Evolutionary conservation across 1,140 invertebrate genomes (phyloP).

Genomic region (Sinella curviseta): DNA sequence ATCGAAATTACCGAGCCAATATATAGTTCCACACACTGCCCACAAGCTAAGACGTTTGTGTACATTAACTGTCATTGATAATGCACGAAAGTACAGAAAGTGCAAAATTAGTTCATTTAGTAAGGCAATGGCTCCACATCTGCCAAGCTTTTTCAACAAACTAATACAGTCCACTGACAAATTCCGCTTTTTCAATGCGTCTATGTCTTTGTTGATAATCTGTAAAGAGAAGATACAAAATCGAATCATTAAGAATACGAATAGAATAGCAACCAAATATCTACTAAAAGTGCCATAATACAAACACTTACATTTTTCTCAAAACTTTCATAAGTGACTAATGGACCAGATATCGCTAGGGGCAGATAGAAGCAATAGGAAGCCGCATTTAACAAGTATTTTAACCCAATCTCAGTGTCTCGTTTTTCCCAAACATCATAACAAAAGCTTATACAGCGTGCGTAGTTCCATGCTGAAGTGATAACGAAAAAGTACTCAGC

Average conservation of each 20-base stretch:
- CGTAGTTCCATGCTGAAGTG: conserved; percentile 60
- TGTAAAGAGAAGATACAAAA: conserved; percentile 33
- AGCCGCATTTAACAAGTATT: conserved; percentile 56
- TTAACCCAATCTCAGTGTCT: conserved; percentile 51
- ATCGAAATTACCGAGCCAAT: conserved; percentile 58
- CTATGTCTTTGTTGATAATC: conserved; percentile 23
- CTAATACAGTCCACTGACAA: not conserved
- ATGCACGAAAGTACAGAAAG: conserved; percentile 38
- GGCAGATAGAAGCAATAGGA: conserved; percentile 81
- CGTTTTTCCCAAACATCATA: conserved; percentile 56
- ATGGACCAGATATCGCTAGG: conserved; percentile 72
- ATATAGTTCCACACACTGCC: conserved; percentile 79
- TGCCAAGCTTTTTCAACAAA: not conserved
- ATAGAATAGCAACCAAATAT: not conserved
- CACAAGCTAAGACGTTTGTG: conserved; percentile 61
- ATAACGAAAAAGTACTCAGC: conserved; percentile 56
- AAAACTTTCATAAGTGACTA: conserved; percentile 73
- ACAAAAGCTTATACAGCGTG: conserved; percentile 61
- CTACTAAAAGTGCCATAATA: not conserved
- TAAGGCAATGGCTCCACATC: conserved; percentile 24
- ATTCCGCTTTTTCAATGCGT: not conserved
- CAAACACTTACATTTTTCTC: conserved; percentile 57
- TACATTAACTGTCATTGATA: conserved; percentile 51
- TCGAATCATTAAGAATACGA: conserved; percentile 46
- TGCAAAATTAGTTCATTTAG: conserved; percentile 44